Percentiles rank a stretch among this genome's conserved stretches.
Evolutionary conservation across 1,140 invertebrate genomes (phyloP).

Genomic region (Lanistes nyassanus): DNA sequence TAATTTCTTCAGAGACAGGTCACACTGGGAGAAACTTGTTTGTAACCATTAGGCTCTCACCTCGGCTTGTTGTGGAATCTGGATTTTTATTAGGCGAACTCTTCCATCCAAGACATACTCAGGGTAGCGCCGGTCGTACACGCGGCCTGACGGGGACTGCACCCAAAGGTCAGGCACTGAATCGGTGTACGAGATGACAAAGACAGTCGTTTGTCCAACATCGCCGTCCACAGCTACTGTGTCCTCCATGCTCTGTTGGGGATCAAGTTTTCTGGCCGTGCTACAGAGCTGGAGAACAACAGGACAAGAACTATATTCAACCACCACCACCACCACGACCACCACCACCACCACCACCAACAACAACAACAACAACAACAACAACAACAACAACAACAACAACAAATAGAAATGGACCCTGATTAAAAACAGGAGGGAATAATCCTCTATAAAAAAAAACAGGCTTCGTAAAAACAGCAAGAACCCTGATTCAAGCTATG

Average conservation of each 20-base stretch:
- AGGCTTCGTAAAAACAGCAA: too few species aligned
- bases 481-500: too few species aligned
- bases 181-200: constrained; percentile 24
- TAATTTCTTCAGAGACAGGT: too few species aligned
- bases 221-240: constrained; percentile 18
- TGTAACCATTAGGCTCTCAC: constrained; percentile 3
- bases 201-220: constrained; percentile 19
- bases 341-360: too few species aligned
- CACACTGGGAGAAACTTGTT: neutral
- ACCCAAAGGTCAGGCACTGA: constrained; percentile 19
- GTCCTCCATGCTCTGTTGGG: neutral
- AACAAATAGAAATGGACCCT: too few species aligned
- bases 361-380: too few species aligned
- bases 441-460: too few species aligned
- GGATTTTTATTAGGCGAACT: constrained; percentile 14
- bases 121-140: constrained; percentile 21
- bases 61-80: constrained; percentile 23
- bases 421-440: too few species aligned
- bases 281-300: constrained; percentile 17
- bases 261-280: neutral
- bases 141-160: constrained; percentile 24
- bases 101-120: constrained; percentile 22
- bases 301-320: too few species aligned
- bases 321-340: too few species aligned
- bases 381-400: too few species aligned